Percentiles rank a stretch among this genome's conserved stretches.
Evolutionary conservation across 2,888 invertebrate genomes (phyloP).

Genomic region (Drosophila neonasuta): DNA sequence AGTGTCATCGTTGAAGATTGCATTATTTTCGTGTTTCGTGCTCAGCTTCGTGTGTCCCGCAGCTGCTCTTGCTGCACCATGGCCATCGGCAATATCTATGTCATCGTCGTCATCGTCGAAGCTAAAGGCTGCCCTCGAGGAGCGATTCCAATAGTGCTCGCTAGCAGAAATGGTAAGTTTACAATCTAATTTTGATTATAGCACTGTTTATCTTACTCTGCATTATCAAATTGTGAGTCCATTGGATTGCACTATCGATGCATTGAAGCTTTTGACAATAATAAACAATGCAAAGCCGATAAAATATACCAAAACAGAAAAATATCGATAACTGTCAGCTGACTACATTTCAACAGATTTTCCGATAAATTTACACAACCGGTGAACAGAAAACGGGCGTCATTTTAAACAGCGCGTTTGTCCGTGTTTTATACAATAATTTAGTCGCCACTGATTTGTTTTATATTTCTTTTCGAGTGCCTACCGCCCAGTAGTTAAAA

Average conservation of each 20-base stretch:
- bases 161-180: conserved; percentile 81
- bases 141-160: conserved; percentile 91
- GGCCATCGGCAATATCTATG: conserved; percentile 30
- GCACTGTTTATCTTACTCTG: conserved; percentile 33
- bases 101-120: conserved; percentile 92
- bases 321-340: no score
- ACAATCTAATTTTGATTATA: neutral
- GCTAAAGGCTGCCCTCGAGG: conserved; percentile 87
- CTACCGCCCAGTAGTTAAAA: no score
- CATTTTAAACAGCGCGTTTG: no score
- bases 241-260: conserved; percentile 23
- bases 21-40: conserved; percentile 58
- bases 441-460: no score
- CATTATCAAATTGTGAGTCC: conserved; percentile 53
- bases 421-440: no score
- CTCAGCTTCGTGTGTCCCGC: conserved; percentile 24
- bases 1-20: conserved; percentile 78
- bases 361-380: no score
- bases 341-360: no score
- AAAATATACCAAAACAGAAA: no score
- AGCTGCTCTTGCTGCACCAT: neutral
- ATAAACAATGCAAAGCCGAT: no score
- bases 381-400: no score
- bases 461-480: no score
- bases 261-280: no score